These are phyloP conservation scores for Noctua pronuba DNA, from an alignment of 2,888 invertebrate species.

Conservation along the genomic window DNA sequence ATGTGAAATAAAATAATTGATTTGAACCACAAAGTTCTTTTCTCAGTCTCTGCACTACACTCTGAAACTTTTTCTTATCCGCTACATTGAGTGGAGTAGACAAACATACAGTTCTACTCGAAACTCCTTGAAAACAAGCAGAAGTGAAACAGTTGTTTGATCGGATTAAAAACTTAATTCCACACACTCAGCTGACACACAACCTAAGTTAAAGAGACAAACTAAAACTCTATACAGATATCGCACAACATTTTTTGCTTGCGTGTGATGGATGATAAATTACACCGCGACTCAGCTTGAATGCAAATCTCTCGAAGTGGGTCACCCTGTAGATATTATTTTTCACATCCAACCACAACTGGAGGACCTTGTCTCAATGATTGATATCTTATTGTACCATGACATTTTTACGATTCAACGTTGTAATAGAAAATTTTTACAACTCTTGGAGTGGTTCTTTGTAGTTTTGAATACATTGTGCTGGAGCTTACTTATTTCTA, in stretches of 20 bases:
- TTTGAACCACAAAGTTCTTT: conserved; percentile 7
- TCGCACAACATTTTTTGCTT: conserved; percentile 80
- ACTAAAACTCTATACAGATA: conserved; percentile 69
- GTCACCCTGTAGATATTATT: conserved; percentile 86
- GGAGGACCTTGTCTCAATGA: conserved; percentile 83
- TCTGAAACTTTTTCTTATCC: conserved; percentile 14
- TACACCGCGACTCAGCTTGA: conserved; percentile 80
- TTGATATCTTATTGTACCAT: conserved; percentile 86
- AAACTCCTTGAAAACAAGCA: conserved; percentile 5
- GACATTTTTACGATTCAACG: conserved; percentile 84
- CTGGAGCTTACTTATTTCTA: conserved; percentile 66
- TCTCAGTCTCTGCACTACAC: not conserved
- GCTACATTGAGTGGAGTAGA: conserved; percentile 16
- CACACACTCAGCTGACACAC: conserved; percentile 25
- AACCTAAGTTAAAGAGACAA: conserved; percentile 27
- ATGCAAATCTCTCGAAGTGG: conserved; percentile 89
- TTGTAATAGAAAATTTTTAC: conserved; percentile 83
- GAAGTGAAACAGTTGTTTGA: conserved; percentile 13
- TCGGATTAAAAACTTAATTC: conserved; percentile 32
- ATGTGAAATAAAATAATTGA: no score
- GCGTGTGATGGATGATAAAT: conserved; percentile 87
- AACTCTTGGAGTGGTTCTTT: conserved; percentile 77
- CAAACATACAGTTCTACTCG: conserved; percentile 21
- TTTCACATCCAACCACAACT: conserved; percentile 84
- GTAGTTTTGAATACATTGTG: conserved; percentile 79